Evolutionary conservation across 2,797 vertebrate genomes (phyloP).

Genomic region (Liasis olivaceus): DNA sequence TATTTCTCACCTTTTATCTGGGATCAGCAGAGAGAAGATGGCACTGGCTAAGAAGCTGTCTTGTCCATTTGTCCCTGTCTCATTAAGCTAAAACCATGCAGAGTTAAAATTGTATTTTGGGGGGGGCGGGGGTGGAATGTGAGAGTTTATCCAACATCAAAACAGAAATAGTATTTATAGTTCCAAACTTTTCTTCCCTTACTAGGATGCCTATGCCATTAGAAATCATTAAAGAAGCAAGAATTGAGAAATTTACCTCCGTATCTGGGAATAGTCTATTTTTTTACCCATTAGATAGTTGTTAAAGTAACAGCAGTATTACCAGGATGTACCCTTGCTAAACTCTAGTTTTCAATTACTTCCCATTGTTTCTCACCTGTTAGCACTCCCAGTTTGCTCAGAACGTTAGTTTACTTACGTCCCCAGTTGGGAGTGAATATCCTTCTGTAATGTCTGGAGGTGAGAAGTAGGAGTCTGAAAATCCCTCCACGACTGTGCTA

Average conservation of each 20-base stretch:
- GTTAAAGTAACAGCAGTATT: neutral
- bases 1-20: slow-evolving; percentile 42
- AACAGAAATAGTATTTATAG: neutral
- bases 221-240: neutral
- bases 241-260: neutral
- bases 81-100: slow-evolving; percentile 25
- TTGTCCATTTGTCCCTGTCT: slow-evolving; percentile 5
- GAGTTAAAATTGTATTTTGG: slow-evolving; percentile 24
- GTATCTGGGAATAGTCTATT: neutral
- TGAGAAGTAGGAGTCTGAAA: neutral
- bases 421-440: neutral
- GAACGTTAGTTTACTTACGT: neutral
- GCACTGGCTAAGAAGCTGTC: slow-evolving; percentile 26
- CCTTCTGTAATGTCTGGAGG: neutral
- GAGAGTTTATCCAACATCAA: neutral
- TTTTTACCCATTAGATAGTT: neutral
- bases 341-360: neutral
- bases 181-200: neutral
- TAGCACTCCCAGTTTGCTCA: neutral
- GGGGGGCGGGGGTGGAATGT: accelerated
- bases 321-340: neutral
- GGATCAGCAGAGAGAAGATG: slow-evolving; percentile 38
- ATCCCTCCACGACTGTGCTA: neutral
- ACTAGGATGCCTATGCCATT: no score
- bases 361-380: neutral